Base-by-base conservation (phyloP, 2,113 vertebrate species). In the Scortum barcoo region DNA sequence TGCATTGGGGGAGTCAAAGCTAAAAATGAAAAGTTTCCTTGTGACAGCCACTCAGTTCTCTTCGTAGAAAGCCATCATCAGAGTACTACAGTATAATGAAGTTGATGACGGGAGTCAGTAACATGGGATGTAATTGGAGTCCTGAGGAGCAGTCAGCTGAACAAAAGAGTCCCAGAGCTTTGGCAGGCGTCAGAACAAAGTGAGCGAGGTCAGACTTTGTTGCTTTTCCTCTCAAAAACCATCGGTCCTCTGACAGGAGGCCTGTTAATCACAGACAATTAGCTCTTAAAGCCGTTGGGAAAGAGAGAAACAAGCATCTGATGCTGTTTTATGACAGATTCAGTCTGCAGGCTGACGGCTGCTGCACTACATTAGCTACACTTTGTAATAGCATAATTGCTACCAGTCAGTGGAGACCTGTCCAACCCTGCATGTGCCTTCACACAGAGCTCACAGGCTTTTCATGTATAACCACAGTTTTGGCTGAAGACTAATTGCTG, bases 191-290 rank as follows among this genome's bases (percentile, higher is more conserved):
- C 16, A 57, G 76, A 70, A 50, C 48, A 56, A 57, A 33, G 61
- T 62, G 48, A 63, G 56, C 19, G 6, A 5, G 54, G 42, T 24
- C 48, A 56, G 63, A 38, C 46, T 62, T 73, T 73, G 69, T 74
- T 40, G 56, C 20, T 33, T 50, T 70, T 79, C 26, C 56, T 22
- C 24, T 54, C 54, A 72, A 3, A 73, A 68, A 58, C 30, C 53
- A 72, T 60, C 44, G 26, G 76, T 22, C 10, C n/a, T 53, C 48
- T 63, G n/a, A 63, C 38, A 50, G 63, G 62, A 63, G n/a, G 46
- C 10, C 57, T 57, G 38, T 2, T 84, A 78, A 84, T 78, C 28
- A 24, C 63, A 69, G 57, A 44, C 71, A 75, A 33, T 79, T 75
- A 75, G 76, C 63, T 33, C 71, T 33, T 26, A 42, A 54, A 62